Evolutionary conservation across 2,797 vertebrate genomes (phyloP), one percentile per base, ranked within the genome.

Genomic region (Diceros bicornis): DNA sequence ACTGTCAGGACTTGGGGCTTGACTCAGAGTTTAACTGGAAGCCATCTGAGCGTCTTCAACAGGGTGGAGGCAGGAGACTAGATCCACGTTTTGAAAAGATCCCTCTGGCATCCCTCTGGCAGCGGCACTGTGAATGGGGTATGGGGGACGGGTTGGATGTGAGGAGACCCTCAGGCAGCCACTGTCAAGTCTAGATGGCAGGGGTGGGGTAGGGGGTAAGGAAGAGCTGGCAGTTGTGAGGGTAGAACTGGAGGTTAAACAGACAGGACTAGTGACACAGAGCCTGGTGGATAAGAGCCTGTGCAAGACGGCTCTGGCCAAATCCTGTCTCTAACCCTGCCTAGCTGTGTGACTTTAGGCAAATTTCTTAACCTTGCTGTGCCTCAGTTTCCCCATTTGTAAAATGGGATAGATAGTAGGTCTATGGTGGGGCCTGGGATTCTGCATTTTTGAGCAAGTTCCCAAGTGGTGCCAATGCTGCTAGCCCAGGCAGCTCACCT

Each of bases 351-450:
- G 66, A 68, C 64, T 55, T 66, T 0, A 77, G 44, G 64, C n/a
- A 68, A 41, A 2, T 74, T 78, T 89, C 59, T 61, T 44, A 25
- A 61, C 66, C 18, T 25, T 23, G 2, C 21, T 0, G 1, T 47
- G 47, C 44, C 69, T 96, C 77, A 9, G 27, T 94, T 94, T 94
- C n/a, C 37, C 64, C 13, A 55, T 16, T 59, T 89, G 32, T 86
- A 50, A 85, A 95, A 89, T 91, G 72, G 12, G 47, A 7, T 27
- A 20, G 62, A 62, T 10, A 25, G 61, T 41, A 77, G 41, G 62
- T 37, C 44, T n/a, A 18, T 41, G 11, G 61, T 59, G 57, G 59
- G 2, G 27, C 32, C 50, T 62, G n/a, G 21, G 72, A 20, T 21
- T 57, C 52, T 52, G 52, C 23, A 17, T 75, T 78, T 78, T 74